Conservation (phyloP, 1,140 invertebrate species). For the Anthonomus grandis region DNA sequence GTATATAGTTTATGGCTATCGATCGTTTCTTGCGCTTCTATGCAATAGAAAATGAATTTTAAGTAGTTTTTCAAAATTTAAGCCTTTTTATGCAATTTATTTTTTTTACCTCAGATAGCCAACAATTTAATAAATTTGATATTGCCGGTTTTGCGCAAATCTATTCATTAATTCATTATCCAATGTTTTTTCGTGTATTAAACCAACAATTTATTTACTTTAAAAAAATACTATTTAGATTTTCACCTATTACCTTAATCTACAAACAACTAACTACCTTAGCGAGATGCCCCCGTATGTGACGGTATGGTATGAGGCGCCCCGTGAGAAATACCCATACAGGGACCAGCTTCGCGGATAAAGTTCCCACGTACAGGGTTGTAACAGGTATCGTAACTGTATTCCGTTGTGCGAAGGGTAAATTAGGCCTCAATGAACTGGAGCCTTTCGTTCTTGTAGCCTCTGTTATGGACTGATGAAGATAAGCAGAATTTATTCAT, state of each 20-base stretch:
- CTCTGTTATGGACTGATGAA: background rate
- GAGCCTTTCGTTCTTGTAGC: constrained; percentile 19
- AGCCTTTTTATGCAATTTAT: no score
- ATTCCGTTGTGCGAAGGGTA: constrained; percentile 18
- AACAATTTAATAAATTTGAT: no score
- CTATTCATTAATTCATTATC: no score
- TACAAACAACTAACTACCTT: background rate
- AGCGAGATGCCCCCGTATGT: constrained; percentile 6
- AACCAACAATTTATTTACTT: background rate
- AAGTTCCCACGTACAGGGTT: constrained; percentile 27
- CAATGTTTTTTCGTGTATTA: background rate
- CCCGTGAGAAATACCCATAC: constrained; percentile 26
- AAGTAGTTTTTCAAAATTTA: no score
- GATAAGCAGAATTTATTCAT: constrained; percentile 5
- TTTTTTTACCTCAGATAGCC: no score
- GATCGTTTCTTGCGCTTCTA: no score
- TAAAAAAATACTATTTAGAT: background rate
- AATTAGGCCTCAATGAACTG: constrained; percentile 27
- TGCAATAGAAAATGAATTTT: no score
- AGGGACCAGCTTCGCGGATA: constrained; percentile 7
- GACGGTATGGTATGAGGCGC: constrained; percentile 10
- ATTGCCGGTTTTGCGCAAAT: no score
- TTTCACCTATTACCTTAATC: background rate
- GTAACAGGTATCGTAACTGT: constrained; percentile 29
- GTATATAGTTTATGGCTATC: no score